Base-by-base conservation (phyloP, 2,888 invertebrate genomes). In the Meteorus colon region DNA sequence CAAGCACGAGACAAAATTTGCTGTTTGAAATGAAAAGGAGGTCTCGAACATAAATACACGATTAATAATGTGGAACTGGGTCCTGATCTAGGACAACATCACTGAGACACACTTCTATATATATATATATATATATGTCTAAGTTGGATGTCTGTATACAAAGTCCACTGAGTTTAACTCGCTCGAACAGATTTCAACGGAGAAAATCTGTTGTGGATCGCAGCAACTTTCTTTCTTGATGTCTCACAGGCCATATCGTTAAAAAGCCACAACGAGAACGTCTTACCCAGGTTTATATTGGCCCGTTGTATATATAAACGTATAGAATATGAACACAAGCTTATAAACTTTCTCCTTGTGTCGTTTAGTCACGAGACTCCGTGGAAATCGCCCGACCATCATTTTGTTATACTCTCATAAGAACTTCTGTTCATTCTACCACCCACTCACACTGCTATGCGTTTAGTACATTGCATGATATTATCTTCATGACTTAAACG, bases 321-420 rank as follows among this genome's bases (percentile, higher is more conserved):
- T 55, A 55, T 55, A 55, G 19, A 55, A 55, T 55, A 55, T 24
- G n/a, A 55, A n/a, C 77, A 79, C 80, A 72, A 82, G 77, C 77
- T 77, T 78, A 76, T 73, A 77, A 84, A 85, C 85, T 85, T 85
- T 85, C 85, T 85, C 85, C 82, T 78, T 73, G 75, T 55, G 55
- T 73, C 75, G 76, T 66, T 77, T 48, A 78, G 79, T 78, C 81
- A 79, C 82, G 78, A 79, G 79, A 79, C 72, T 77, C 79, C 81
- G 81, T 82, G 80, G 81, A 81, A 81, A 79, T 80, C 78, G 78
- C 72, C 71, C 27, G 70, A 70, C 71, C 72, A 48, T 62, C 48
- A 45, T 19, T 45, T 31, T 41, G 34, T 37, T 62, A n/a, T 62
- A 31, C 70, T 70, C 34, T 34, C 55, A 45, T 66, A 66, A 24